These are phyloP conservation scores for Poeciliopsis gracilis DNA, from an alignment of 2,797 vertebrate genomes.

Conservation along the genomic window DNA sequence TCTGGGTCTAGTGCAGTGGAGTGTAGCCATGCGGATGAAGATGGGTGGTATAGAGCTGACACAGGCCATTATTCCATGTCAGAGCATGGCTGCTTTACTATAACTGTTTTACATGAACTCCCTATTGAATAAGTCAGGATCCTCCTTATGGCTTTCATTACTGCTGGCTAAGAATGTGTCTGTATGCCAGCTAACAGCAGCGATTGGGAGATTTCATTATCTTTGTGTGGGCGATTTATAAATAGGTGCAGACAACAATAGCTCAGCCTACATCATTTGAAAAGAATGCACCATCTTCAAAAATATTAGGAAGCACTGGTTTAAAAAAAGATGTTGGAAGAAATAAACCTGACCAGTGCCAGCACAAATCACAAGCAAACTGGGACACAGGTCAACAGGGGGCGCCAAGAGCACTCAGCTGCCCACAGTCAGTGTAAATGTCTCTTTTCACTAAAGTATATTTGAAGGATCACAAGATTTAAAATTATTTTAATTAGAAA, in stretches of 20 bases:
- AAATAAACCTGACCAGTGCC: neutral
- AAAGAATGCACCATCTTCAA: neutral
- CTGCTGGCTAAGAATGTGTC: constrained; percentile 18
- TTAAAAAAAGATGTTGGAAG: neutral
- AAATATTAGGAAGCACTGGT: neutral
- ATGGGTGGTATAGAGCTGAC: constrained; percentile 61
- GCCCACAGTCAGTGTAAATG: neutral
- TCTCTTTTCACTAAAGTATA: neutral
- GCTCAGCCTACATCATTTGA: neutral
- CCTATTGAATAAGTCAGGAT: constrained; percentile 26
- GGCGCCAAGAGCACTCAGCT: neutral
- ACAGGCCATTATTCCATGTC: constrained; percentile 56
- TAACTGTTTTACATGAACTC: constrained; percentile 40
- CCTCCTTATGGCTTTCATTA: constrained; percentile 17
- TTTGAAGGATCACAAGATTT: neutral
- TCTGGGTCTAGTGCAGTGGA: constrained; percentile 54
- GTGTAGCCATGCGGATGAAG: constrained; percentile 67
- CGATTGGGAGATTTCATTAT: neutral
- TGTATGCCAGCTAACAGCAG: neutral
- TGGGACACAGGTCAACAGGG: neutral
- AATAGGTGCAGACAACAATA: neutral
- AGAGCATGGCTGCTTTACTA: constrained; percentile 51
- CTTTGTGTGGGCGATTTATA: neutral
- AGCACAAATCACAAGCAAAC: neutral
- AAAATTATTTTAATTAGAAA: neutral